Evolutionary conservation across 1,140 invertebrate species (phyloP), one percentile per base, ranked within the genome.

Genomic region (Colletes gigas): DNA sequence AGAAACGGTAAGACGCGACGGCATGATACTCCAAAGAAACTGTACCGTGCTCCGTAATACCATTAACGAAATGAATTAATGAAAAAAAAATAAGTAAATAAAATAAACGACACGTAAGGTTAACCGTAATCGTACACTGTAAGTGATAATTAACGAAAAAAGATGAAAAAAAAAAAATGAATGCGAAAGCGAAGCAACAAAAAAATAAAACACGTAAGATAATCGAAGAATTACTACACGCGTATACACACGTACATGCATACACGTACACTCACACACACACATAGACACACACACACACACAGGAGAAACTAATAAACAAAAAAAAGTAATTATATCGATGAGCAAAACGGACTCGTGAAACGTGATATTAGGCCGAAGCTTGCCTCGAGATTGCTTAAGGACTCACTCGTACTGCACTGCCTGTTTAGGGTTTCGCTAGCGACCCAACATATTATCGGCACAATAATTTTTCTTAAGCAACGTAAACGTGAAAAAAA

Each of bases 291-390:
- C 47, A 78, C 54, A 78, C 12, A 77, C 17, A 69, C 17, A 63
- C 19, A 52, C 41, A 67, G 54, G 69, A 76, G 57, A 78, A 69
- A 63, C 30, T 65, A 71, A 68, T 60, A 63, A 81, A 83, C n/a
- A 47, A 67, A 74, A 67, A 82, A 79, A 83, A 84, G 81, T 88
- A 88, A 87, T 89, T 89, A 91, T 83, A 89, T 88, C 85, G 85
- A 93, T 89, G 92, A 93, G 92, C 91, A 41, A 62, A 91, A 92
- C 92, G 92, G 90, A 93, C 92, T 93, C 92, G 78, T 77, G 89
- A 93, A 93, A 92, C 91, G 92, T 93, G 92, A 93, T 93, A 93
- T 93, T 93, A 93, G 93, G 92, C 92, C 92, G 91, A 92, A 93
- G 93, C 92, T 93, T 93, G 92, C 93, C 93, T 93, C 92, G 91